phyloP scores from a whole-genome alignment of 2,888 invertebrate genomes.

The Masnerella sp. region DNA sequence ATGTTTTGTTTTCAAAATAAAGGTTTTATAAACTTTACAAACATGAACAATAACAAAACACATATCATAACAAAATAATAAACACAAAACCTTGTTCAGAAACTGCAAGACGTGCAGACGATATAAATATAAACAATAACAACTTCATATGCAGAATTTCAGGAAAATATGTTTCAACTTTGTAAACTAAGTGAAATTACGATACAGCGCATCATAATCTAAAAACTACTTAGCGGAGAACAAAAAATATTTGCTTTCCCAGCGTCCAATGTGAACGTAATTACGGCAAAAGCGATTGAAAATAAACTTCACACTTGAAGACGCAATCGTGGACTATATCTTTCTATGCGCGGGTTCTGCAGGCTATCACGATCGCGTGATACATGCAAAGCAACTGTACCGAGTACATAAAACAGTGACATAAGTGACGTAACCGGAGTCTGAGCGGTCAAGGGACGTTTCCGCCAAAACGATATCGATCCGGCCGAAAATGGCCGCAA shows the following conservation, averaged over 20 bases:
- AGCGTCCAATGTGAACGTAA: slow-evolving; percentile 2
- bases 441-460: neutral
- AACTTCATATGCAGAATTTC: too few species aligned
- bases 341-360: slow-evolving; percentile 10
- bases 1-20: too few species aligned
- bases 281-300: slow-evolving; percentile 18
- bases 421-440: slow-evolving; percentile 23
- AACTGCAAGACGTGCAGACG: too few species aligned
- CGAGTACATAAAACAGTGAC: slow-evolving; percentile 24
- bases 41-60: too few species aligned
- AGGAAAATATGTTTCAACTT: too few species aligned
- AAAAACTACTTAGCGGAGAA: neutral
- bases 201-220: neutral
- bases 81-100: too few species aligned
- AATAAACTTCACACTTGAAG: slow-evolving; percentile 20
- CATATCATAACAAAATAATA: too few species aligned
- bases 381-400: slow-evolving; percentile 27
- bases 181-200: too few species aligned
- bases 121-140: too few species aligned
- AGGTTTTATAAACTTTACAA: too few species aligned
- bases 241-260: neutral
- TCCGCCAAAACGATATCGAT: slow-evolving; percentile 4
- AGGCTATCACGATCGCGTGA: slow-evolving; percentile 39
- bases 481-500: slow-evolving; percentile 1
- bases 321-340: slow-evolving; percentile 24